A percentile compares a stretch with the other conserved stretches of the same genome.
Evolutionary conservation across 2,888 invertebrate genomes (phyloP).

Genomic region (Acrobasis suavella): DNA sequence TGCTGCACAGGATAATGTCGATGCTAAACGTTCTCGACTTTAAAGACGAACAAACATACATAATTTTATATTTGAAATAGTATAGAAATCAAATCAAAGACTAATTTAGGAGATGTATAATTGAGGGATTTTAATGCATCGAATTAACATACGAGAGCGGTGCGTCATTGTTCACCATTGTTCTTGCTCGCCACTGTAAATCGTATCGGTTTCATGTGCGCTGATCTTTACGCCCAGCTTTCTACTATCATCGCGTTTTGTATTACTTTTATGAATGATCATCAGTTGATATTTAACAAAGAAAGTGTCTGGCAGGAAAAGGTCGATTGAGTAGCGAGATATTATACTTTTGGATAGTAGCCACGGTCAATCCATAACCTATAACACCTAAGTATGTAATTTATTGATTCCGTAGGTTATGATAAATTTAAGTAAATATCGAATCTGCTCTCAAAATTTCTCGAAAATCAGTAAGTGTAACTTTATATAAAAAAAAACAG

Average conservation of each 20-base stretch:
- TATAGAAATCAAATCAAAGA: not conserved
- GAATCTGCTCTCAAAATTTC: too few relatives aligned
- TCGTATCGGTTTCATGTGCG: conserved; percentile 35
- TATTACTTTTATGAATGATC: conserved; percentile 41
- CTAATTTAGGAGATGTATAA: not conserved
- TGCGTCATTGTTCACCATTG: conserved; percentile 14
- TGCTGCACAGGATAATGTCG: too few relatives aligned
- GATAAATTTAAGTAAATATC: too few relatives aligned
- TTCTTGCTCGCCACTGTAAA: conserved; percentile 32
- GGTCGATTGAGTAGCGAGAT: not conserved
- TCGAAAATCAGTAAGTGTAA: too few relatives aligned
- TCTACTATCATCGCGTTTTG: conserved; percentile 48
- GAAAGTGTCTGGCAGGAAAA: conserved; percentile 29
- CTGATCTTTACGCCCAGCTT: conserved; percentile 48
- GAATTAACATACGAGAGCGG: conserved; percentile 7
- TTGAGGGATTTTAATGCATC: not conserved
- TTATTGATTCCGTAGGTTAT: too few relatives aligned
- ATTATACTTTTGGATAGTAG: not conserved
- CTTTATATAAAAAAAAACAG: too few relatives aligned
- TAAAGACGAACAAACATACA: too few relatives aligned
- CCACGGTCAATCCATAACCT: too few relatives aligned
- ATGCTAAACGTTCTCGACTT: too few relatives aligned
- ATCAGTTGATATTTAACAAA: conserved; percentile 40
- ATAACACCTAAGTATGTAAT: too few relatives aligned
- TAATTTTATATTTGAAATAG: too few relatives aligned